phyloP scores from a whole-genome alignment of 2,113 vertebrate genomes.

The Eulemur macaco region DNA sequence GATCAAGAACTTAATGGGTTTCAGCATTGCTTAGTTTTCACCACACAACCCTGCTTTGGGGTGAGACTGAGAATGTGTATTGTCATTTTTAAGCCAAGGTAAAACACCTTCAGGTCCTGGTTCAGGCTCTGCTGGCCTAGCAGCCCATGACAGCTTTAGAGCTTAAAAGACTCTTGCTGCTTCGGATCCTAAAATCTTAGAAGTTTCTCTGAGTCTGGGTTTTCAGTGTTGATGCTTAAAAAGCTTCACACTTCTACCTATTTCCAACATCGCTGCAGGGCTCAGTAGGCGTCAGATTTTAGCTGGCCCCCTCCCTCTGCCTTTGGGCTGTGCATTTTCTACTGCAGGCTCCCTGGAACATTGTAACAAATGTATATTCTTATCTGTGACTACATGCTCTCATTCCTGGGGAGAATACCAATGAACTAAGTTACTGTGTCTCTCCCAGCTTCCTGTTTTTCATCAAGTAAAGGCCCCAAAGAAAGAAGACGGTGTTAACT shows the following conservation, averaged over 20 bases:
- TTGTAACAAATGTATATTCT: not conserved
- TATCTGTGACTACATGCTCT: not conserved
- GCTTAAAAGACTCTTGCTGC: not conserved
- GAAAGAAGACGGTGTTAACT: not conserved
- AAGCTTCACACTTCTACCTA: not conserved
- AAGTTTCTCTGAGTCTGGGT: not conserved
- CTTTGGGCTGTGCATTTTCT: not conserved
- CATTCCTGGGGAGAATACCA: not conserved
- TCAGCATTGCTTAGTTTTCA: not conserved
- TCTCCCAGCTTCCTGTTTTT: conserved; percentile 63
- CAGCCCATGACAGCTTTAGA: not conserved
- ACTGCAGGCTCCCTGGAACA: not conserved
- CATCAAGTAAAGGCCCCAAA: not conserved
- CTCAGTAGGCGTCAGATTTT: not conserved
- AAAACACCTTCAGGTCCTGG: not conserved
- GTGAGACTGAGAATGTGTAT: not conserved
- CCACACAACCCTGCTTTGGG: not conserved
- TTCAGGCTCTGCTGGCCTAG: not conserved
- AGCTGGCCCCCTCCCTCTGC: not conserved
- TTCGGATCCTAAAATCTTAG: not conserved
- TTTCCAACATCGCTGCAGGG: not conserved
- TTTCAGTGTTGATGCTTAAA: not conserved
- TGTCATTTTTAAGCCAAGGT: not conserved
- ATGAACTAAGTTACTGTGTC: not conserved
- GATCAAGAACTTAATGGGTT: not conserved